A percentile compares a stretch with the other conserved stretches of the same genome.
Evolutionary conservation across 1,140 invertebrate species (phyloP).

Genomic region (Melitaea cinxia): DNA sequence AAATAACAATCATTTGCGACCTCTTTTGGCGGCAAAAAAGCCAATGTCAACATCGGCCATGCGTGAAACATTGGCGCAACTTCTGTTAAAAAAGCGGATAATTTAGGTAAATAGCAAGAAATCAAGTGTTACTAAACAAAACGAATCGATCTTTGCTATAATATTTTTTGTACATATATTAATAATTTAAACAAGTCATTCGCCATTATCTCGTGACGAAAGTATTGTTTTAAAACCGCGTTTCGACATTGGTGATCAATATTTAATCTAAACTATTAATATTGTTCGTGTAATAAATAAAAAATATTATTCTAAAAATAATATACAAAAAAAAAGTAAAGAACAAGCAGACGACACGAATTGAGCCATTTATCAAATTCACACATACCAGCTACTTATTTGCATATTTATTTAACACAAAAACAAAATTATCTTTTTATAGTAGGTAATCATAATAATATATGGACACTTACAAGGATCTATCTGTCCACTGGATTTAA

Average conservation of each 20-base stretch:
- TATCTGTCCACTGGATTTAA: too few species aligned
- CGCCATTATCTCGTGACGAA: background rate
- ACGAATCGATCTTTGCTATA: conserved; percentile 43
- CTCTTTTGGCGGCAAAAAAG: conserved; percentile 62
- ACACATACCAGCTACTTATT: conserved; percentile 13
- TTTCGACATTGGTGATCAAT: background rate
- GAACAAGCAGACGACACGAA: conserved; percentile 1
- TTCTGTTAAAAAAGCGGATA: conserved; percentile 65
- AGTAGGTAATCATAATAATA: too few species aligned
- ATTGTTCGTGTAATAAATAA: background rate
- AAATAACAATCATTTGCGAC: conserved; percentile 52
- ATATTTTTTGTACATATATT: conserved; percentile 53
- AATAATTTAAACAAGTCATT: conserved; percentile 39
- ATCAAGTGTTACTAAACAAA: conserved; percentile 69
- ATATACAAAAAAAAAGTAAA: background rate
- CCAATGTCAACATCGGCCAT: conserved; percentile 72
- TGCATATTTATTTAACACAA: conserved; percentile 16
- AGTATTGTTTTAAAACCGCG: background rate
- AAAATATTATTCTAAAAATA: background rate
- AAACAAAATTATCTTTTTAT: too few species aligned
- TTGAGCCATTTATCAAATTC: conserved; percentile 17
- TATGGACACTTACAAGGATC: too few species aligned
- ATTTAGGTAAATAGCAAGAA: conserved; percentile 77
- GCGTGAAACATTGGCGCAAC: conserved; percentile 74
- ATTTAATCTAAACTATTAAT: background rate